Conservation (phyloP, 2,888 invertebrate species). For the Augiades crinisus region DNA sequence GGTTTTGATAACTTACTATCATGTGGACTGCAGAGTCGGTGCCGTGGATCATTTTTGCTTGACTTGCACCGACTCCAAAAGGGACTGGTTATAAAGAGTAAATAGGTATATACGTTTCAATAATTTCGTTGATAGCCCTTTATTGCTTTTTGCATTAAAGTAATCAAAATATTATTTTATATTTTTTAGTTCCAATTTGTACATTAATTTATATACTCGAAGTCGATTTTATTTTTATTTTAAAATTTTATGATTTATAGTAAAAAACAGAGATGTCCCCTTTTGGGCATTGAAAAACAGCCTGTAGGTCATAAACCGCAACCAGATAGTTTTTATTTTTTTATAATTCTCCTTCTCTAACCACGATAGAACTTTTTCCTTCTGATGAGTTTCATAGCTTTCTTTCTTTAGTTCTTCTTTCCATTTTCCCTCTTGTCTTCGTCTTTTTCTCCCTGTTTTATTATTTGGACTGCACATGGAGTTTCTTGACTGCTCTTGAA, state of each 20-base stretch:
- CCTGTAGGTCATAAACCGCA: slow-evolving; percentile 41
- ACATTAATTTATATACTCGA: too few relatives aligned
- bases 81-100: too few relatives aligned
- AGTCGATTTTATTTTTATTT: too few relatives aligned
- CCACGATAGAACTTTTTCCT: slow-evolving; percentile 2
- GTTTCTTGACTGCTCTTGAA: slow-evolving; percentile 4
- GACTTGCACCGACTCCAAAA: too few relatives aligned
- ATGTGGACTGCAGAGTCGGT: too few relatives aligned
- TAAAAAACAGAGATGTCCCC: slow-evolving; percentile 41
- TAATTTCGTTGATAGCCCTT: too few relatives aligned
- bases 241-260: slow-evolving; percentile 40
- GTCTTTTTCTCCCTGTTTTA: slow-evolving; percentile 21
- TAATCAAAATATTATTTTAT: too few relatives aligned
- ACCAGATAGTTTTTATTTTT: slow-evolving; percentile 29
- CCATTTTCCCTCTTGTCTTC: slow-evolving; percentile 22
- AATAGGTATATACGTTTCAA: too few relatives aligned
- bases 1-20: too few relatives aligned
- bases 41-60: too few relatives aligned
- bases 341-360: slow-evolving; percentile 15
- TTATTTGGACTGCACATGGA: slow-evolving; percentile 3
- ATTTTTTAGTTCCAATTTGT: too few relatives aligned
- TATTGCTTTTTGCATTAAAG: too few relatives aligned
- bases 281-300: slow-evolving; percentile 43
- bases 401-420: slow-evolving; percentile 15
- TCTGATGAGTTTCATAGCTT: background rate